These are phyloP conservation scores for Daubentonia madagascariensis DNA, from an alignment of 2,113 vertebrate species.

Conservation along the genomic window DNA sequence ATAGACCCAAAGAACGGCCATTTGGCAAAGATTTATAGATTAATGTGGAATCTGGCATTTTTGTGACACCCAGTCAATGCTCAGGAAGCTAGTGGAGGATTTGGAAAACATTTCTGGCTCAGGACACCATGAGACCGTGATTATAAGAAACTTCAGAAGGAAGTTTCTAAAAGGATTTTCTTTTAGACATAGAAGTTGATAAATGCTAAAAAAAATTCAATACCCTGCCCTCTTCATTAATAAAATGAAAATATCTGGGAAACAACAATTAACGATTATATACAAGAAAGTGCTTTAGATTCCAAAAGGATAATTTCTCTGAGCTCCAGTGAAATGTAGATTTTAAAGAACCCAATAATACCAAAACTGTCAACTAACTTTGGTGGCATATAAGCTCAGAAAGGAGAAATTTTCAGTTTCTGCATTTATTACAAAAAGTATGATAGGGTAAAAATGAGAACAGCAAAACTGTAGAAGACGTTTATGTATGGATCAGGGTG, in stretches of 20 bases:
- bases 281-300: background rate
- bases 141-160: background rate
- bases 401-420: background rate
- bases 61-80: background rate
- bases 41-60: background rate
- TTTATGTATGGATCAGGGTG: background rate
- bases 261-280: background rate
- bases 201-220: background rate
- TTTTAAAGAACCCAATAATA: background rate
- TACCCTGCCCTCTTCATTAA: background rate
- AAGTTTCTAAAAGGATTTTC: background rate
- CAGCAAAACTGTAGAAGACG: background rate
- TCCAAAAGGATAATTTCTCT: background rate
- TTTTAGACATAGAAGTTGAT: background rate
- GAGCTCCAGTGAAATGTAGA: background rate
- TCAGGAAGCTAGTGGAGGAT: background rate
- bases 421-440: background rate
- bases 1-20: background rate
- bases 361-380: background rate
- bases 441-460: background rate
- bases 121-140: background rate
- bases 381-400: background rate
- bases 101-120: background rate
- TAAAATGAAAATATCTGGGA: background rate
- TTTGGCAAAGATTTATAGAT: background rate